Percentiles rank a stretch among this genome's conserved stretches.
phyloP scores from a whole-genome alignment of 2,113 vertebrate genomes.

The Chitala chitala region DNA sequence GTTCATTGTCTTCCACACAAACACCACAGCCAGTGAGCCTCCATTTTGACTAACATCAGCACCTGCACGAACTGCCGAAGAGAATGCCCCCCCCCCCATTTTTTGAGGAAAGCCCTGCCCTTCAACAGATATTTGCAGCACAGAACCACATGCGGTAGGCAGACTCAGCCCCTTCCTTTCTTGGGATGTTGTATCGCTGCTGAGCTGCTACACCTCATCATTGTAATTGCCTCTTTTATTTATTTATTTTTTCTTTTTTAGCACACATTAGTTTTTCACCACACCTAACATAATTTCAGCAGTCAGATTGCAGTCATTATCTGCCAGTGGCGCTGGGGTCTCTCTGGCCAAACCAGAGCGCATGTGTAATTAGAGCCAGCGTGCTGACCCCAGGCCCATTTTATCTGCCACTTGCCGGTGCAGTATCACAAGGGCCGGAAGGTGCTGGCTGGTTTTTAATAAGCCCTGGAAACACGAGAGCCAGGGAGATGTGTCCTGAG shows the following conservation, averaged over 20 bases:
- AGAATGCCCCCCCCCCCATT: not conserved
- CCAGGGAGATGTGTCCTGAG: not conserved
- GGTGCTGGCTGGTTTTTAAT: slow-evolving; percentile 7
- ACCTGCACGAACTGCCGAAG: too few species aligned
- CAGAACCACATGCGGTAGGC: not conserved
- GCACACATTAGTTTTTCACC: not conserved
- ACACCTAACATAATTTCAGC: not conserved
- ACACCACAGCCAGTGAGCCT: not conserved
- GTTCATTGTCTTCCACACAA: not conserved
- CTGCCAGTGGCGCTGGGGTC: not conserved
- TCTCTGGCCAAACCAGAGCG: not conserved
- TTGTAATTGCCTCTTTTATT: not conserved
- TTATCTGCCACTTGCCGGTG: not conserved
- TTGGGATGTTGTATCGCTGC: not conserved
- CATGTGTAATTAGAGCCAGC: not conserved
- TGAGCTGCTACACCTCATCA: not conserved
- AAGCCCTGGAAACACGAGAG: slow-evolving; percentile 8
- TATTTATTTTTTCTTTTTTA: too few species aligned
- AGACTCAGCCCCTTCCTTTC: too few species aligned
- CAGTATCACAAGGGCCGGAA: not conserved
- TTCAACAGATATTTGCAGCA: not conserved
- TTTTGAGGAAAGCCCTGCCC: not conserved
- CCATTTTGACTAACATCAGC: not conserved
- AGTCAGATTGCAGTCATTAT: slow-evolving; percentile 9
- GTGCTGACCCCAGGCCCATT: too few species aligned